These are phyloP conservation scores for Daktulosphaira vitifoliae DNA, from an alignment of 1,140 invertebrate genomes.

Conservation along the genomic window DNA sequence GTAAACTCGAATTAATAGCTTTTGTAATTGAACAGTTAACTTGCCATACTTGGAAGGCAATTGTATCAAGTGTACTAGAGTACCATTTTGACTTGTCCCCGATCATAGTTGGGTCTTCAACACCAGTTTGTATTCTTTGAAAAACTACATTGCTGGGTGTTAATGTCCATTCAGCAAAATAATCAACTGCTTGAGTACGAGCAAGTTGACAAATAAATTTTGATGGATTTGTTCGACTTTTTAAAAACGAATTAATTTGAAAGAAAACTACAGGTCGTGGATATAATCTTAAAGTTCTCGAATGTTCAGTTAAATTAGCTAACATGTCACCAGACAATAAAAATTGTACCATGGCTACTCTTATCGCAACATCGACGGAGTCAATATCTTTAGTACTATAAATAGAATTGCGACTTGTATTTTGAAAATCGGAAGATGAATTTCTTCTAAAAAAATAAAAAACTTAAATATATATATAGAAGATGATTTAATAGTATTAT, in stretches of 20 bases:
- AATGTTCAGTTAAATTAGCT: conserved; percentile 96
- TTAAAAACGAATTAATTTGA: conserved; percentile 94
- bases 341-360: conserved; percentile 97
- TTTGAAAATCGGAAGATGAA: background rate
- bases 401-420: too few relatives aligned
- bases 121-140: conserved; percentile 89
- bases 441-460: conserved; percentile 9
- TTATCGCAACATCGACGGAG: conserved; percentile 94
- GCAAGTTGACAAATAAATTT: conserved; percentile 52
- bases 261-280: conserved; percentile 97
- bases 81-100: conserved; percentile 97
- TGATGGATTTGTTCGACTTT: conserved; percentile 79
- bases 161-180: conserved; percentile 94
- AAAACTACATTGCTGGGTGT: conserved; percentile 96
- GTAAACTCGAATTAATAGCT: too few relatives aligned
- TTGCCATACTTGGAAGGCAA: conserved; percentile 87
- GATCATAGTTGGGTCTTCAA: conserved; percentile 87
- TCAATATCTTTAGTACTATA: conserved; percentile 67
- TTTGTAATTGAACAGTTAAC: background rate
- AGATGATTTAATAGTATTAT: too few relatives aligned
- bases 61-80: conserved; percentile 74
- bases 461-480: background rate
- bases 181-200: conserved; percentile 79
- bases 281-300: conserved; percentile 88
- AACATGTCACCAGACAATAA: conserved; percentile 96